Evolutionary conservation across 2,888 invertebrate genomes (phyloP).

Genomic region (Dermolepida albohirtum): DNA sequence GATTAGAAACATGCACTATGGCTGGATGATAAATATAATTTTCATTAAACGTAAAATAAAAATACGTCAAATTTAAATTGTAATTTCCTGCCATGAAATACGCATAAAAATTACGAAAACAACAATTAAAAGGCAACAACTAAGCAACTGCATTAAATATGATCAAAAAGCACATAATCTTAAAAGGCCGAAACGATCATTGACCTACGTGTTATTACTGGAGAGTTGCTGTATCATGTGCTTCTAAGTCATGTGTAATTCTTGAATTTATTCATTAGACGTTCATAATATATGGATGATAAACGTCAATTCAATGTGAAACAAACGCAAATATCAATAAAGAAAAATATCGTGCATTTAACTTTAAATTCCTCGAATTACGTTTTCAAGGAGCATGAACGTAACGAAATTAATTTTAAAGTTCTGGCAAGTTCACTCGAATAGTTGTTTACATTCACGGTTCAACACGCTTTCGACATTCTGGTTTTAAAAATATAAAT

Average conservation of each 20-base stretch:
- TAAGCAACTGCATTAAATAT: too few relatives aligned
- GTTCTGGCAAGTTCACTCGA: too few relatives aligned
- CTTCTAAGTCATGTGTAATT: not conserved
- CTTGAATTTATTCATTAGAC: not conserved
- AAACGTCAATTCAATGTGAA: not conserved
- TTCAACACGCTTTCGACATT: too few relatives aligned
- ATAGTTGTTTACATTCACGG: too few relatives aligned
- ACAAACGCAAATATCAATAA: constrained; percentile 17
- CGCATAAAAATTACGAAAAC: not conserved
- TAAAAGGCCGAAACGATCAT: constrained; percentile 31
- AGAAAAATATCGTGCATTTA: not conserved
- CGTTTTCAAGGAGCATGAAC: not conserved
- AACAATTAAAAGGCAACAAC: not conserved
- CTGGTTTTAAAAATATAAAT: too few relatives aligned
- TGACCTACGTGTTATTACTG: constrained; percentile 19
- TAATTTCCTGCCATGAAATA: too few relatives aligned
- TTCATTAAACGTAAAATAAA: too few relatives aligned
- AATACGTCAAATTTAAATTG: too few relatives aligned
- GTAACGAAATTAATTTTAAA: too few relatives aligned
- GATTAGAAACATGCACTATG: too few relatives aligned
- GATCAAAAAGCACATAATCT: constrained; percentile 3
- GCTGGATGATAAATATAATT: too few relatives aligned
- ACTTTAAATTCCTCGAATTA: not conserved
- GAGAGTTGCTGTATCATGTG: too few relatives aligned
- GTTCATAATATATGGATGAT: not conserved